phyloP scores from a whole-genome alignment of 2,797 vertebrate genomes.

The Tympanoctomys barrerae region DNA sequence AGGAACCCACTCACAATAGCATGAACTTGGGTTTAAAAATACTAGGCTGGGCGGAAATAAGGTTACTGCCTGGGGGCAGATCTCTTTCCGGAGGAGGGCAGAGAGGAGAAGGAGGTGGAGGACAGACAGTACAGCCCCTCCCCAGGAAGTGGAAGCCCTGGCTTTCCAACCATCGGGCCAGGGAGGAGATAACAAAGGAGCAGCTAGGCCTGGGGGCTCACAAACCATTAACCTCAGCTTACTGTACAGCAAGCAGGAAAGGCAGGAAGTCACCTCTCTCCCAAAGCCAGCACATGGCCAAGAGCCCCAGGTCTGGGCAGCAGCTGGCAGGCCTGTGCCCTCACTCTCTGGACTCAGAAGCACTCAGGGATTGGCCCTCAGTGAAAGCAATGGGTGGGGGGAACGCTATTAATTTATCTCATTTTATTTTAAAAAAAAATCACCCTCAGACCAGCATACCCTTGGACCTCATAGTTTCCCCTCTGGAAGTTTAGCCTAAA shows the following conservation, averaged over 20 bases:
- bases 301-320: not conserved
- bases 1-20: conserved; percentile 74
- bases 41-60: conserved; percentile 72
- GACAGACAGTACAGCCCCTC: not conserved
- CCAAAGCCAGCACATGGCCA: not conserved
- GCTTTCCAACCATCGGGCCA: not conserved
- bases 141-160: conserved; percentile 61
- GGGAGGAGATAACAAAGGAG: not conserved
- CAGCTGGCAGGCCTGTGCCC: not conserved
- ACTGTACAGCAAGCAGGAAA: not conserved
- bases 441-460: not conserved
- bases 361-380: not conserved
- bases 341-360: not conserved
- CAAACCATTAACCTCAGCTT: not conserved
- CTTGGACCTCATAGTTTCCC: not conserved
- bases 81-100: conserved; percentile 71
- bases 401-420: not conserved
- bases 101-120: not conserved
- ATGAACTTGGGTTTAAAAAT: conserved; percentile 73
- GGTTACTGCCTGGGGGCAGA: conserved; percentile 76
- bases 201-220: not conserved
- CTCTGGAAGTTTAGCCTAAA: conserved; percentile 4
- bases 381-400: not conserved
- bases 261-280: not conserved
- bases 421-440: not conserved